Base-by-base conservation (phyloP, 35 echinoderm and acorn worm species). In the Ophioderma brevispina region DNA sequence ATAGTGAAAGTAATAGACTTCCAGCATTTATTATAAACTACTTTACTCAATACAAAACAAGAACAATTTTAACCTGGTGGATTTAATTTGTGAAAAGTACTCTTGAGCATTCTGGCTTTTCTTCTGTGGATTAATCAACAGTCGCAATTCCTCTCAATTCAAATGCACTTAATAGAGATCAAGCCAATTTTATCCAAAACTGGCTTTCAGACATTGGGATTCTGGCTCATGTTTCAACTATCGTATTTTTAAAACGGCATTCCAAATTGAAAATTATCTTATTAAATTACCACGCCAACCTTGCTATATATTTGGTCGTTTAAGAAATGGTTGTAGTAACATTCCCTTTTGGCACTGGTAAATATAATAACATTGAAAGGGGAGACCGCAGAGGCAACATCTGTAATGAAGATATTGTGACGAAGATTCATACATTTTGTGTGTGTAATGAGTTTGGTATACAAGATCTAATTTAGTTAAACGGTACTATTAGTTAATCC, bases 261-360 rank as follows among this genome's bases (percentile, higher is more conserved):
- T 70, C 59, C 1, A 30, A 25, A 15, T 70, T 70, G 59, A 70
- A 70, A 70, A 70, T 30, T 70, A 70, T 70, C 59, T 30, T 30
- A 70, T 25, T 70, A 70, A 70, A 70, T 70, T 70, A 70, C 59
- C 59, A 15, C 59, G 59, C n/a, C 59, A 70, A 70, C 28, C 59
- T 70, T 30, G 59, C 59, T 4, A 70, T 70, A 15, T 70, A 70
- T 70, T 18, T n/a, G n/a, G n/a, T 70, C 59, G 59, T 25, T 25
- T 70, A 70, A 70, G 59, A 70, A 70, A 8, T 70, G 59, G 59
- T 30, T 70, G 59, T 70, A 70, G 59, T 70, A 70, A 70, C n/a
- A 70, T 15, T 70, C n/a, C 59, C 59, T 70, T 70, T 70, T 70
- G 6, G 10, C 59, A 70, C 5, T 70, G 59, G 59, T 70, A 70